A percentile compares a stretch with the other conserved stretches of the same genome.
Conservation (phyloP, 2,888 invertebrate genomes). For the Drosophila anomalipes region DNA sequence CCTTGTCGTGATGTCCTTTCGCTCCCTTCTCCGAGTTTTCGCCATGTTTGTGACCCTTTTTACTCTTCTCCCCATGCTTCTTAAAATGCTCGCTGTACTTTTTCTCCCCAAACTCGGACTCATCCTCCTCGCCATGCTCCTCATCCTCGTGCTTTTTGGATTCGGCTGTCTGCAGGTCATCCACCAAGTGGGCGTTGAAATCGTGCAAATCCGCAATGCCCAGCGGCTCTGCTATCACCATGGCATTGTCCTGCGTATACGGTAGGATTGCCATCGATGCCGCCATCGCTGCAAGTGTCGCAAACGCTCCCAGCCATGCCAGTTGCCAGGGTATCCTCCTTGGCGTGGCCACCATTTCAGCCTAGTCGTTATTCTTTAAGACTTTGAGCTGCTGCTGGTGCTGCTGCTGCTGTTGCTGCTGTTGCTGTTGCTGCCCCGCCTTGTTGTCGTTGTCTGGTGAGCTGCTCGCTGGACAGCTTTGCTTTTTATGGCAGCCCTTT, state of each 20-base stretch:
- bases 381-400: slow-evolving; percentile 42
- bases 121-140: slow-evolving; percentile 72
- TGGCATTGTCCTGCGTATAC: slow-evolving; percentile 51
- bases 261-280: slow-evolving; percentile 55
- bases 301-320: slow-evolving; percentile 58
- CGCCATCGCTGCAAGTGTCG: slow-evolving; percentile 20
- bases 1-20: slow-evolving; percentile 91
- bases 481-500: slow-evolving; percentile 59
- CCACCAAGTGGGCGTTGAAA: slow-evolving; percentile 56
- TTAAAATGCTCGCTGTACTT: slow-evolving; percentile 88
- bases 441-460: slow-evolving; percentile 65
- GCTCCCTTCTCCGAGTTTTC: slow-evolving; percentile 89
- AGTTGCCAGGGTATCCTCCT: slow-evolving; percentile 62
- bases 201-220: slow-evolving; percentile 52
- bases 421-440: slow-evolving; percentile 62
- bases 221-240: slow-evolving; percentile 61
- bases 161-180: slow-evolving; percentile 83
- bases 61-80: slow-evolving; percentile 89
- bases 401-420: slow-evolving; percentile 33
- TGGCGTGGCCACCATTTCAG: slow-evolving; percentile 39
- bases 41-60: slow-evolving; percentile 90
- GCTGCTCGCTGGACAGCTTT: slow-evolving; percentile 38
- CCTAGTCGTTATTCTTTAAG: slow-evolving; percentile 34
- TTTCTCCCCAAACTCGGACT: slow-evolving; percentile 89
- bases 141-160: slow-evolving; percentile 81